Percentiles rank a stretch among this genome's conserved stretches.
Evolutionary conservation across 2,113 vertebrate species (phyloP).

Genomic region (Ranitomeya variabilis): DNA sequence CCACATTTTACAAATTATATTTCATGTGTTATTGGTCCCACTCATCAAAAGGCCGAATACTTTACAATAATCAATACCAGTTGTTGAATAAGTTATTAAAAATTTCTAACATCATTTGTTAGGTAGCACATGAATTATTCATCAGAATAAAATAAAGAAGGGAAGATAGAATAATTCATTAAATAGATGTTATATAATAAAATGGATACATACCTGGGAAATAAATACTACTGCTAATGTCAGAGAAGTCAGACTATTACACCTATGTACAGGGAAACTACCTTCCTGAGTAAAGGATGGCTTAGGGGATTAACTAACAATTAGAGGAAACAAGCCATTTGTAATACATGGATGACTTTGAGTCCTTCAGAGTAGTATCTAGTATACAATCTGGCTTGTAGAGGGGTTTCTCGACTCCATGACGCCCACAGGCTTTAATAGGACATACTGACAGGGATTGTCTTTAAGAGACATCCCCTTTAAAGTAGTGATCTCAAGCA

Average conservation of each 20-base stretch:
- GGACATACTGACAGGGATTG: too few relatives aligned
- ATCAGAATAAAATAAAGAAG: background rate
- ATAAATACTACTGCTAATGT: background rate
- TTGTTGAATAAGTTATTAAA: background rate
- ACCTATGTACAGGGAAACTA: background rate
- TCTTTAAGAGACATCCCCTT: too few relatives aligned
- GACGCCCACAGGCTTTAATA: too few relatives aligned
- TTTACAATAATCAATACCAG: background rate
- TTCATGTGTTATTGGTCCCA: background rate
- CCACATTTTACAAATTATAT: background rate
- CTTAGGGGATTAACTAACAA: background rate
- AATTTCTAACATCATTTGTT: background rate
- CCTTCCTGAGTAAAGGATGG: background rate
- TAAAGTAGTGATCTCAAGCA: too few relatives aligned
- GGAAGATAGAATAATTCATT: background rate
- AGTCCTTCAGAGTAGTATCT: background rate
- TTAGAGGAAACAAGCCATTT: background rate
- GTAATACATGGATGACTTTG: background rate
- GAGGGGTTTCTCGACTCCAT: too few relatives aligned
- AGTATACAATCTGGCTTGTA: too few relatives aligned
- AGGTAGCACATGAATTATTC: background rate
- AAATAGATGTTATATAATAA: background rate
- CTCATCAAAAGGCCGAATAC: background rate
- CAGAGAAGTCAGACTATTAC: background rate
- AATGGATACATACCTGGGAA: background rate